Conservation (phyloP, 2,113 vertebrate genomes). For the Notothenia coriiceps region DNA sequence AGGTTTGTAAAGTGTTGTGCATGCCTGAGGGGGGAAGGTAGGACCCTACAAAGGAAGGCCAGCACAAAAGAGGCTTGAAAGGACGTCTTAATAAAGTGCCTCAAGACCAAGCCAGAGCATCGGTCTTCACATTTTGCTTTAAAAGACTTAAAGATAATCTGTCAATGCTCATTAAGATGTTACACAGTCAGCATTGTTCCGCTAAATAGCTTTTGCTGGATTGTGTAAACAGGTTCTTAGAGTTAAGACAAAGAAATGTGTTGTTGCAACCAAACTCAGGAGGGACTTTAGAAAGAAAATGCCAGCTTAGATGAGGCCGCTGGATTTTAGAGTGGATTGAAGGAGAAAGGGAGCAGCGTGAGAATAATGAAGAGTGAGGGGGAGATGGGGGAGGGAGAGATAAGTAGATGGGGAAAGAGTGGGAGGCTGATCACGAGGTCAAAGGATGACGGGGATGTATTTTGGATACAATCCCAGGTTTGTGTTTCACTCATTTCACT, state of each 20-base stretch:
- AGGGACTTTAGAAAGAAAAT: conserved; percentile 54
- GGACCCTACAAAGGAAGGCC: not conserved
- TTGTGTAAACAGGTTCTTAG: not conserved
- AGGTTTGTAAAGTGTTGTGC: not conserved
- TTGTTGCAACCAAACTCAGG: conserved; percentile 28
- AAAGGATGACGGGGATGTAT: conserved; percentile 17
- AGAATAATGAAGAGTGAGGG: conserved; percentile 32
- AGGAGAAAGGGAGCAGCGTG: conserved; percentile 15
- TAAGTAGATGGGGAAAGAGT: conserved; percentile 20
- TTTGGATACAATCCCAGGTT: conserved; percentile 36
- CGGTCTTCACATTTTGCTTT: not conserved
- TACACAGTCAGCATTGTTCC: conserved; percentile 49
- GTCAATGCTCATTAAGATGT: conserved; percentile 44
- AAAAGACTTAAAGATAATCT: conserved; percentile 32
- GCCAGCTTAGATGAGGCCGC: conserved; percentile 54
- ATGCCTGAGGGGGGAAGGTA: not conserved
- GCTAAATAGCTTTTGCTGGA: conserved; percentile 30
- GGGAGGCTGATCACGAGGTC: conserved; percentile 49
- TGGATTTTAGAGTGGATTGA: conserved; percentile 45
- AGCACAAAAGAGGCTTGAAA: conserved; percentile 26
- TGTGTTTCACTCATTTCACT: conserved; percentile 26
- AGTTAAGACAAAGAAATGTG: conserved; percentile 23
- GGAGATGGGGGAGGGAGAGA: not conserved
- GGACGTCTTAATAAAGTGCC: conserved; percentile 6
- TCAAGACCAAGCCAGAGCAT: not conserved